Evolutionary conservation across 92 coral and sea anemone species (phyloP), one percentile per base, ranked within the genome.

Genomic region (Virgularia gustaviana): DNA sequence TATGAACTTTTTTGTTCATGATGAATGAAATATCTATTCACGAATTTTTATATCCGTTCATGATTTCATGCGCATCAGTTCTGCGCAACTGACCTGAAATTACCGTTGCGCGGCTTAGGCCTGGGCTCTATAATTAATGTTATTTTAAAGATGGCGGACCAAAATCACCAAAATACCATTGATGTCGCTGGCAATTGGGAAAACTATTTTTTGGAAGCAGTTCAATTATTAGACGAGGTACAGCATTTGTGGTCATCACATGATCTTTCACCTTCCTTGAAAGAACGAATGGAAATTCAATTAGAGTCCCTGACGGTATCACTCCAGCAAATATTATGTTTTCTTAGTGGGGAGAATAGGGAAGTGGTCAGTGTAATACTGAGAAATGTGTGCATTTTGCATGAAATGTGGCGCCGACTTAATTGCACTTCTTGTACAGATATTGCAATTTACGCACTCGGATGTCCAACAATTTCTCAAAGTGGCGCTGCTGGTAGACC

Each of bases 401-500:
- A 41, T 16, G 47, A 41, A 9, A 9, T 41, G 9, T 41, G 47
- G 47, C 9, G n/a, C 9, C 9, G 47, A 16, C 9, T 16, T 41
- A 16, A 41, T 16, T 16, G 9, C 16, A 8, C 47, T 41, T 8
- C 9, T 16, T 16, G 9, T 16, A 41, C 47, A 41, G 47, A 41
- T 41, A 16, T 41, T 41, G 47, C 47, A 16, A 41, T 41, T 41
- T 41, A 41, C 47, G n/a, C 47, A 9, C 47, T 41, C 9, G 47
- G 47, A 41, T 9, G 47, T 41, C 47, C 47, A 9, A 9, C 47
- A 41, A 16, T 41, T 41, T 9, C 16, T 41, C 47, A 41, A 16
- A 41, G 47, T 41, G 47, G 47, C 16, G 47, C 16, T 16, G 47
- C 72, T 53, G 84, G 88, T 36, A 65, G 84, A 39, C 88, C 81